These are phyloP conservation scores for Sminthurides aquaticus DNA, from an alignment of 2,888 invertebrate species.

Conservation along the genomic window DNA sequence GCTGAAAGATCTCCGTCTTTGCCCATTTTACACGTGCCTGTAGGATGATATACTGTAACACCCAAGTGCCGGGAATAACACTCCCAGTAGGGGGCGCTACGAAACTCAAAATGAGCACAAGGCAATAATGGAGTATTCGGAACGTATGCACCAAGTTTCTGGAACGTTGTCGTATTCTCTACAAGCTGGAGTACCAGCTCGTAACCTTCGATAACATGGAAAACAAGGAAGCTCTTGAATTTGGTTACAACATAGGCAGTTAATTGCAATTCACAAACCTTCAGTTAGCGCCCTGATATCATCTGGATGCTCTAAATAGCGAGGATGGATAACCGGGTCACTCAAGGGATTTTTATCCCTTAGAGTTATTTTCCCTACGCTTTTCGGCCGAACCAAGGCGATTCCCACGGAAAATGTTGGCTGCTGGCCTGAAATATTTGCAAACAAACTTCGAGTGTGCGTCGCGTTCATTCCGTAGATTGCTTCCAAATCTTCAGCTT, in stretches of 20 bases:
- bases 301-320: slow-evolving; percentile 32
- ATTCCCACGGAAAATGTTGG: no score
- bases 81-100: slow-evolving; percentile 58
- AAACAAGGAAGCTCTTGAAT: no score
- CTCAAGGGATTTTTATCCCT: slow-evolving; percentile 25
- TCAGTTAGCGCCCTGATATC: slow-evolving; percentile 35
- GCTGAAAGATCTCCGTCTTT: slow-evolving; percentile 29
- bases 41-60: slow-evolving; percentile 60
- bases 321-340: no score
- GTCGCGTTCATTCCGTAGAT: no score
- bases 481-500: no score
- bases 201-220: slow-evolving; percentile 15
- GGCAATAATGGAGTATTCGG: slow-evolving; percentile 29
- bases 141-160: slow-evolving; percentile 30
- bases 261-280: slow-evolving; percentile 18
- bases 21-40: slow-evolving; percentile 61
- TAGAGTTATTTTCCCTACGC: no score
- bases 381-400: no score
- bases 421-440: no score
- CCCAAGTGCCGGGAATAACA: slow-evolving; percentile 57
- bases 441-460: no score
- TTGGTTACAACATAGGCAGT: no score
- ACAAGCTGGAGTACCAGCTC: slow-evolving; percentile 26
- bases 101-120: slow-evolving; percentile 47
- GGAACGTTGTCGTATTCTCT: slow-evolving; percentile 36